These are phyloP conservation scores for Hemitrygon akajei DNA, from an alignment of 2,797 vertebrate species.

Conservation along the genomic window DNA sequence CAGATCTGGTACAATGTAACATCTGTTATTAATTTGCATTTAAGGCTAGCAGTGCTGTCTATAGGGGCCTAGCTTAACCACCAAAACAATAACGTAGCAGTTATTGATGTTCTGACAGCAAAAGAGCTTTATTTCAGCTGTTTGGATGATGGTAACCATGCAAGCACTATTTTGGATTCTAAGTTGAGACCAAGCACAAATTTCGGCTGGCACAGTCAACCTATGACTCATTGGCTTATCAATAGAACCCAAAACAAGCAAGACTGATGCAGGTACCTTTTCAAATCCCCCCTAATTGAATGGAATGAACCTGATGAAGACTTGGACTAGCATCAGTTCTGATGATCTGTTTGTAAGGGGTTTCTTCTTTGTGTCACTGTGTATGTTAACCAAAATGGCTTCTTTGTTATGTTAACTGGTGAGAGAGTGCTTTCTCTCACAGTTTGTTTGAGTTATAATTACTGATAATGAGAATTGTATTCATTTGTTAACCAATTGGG, in stretches of 20 bases:
- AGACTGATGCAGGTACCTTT: background rate
- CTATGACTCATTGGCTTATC: background rate
- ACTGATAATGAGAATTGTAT: too few species aligned
- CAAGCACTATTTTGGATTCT: background rate
- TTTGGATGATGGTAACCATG: background rate
- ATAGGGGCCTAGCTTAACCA: background rate
- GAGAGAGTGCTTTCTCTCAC: too few species aligned
- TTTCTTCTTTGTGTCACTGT: too few species aligned
- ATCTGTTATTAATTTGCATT: background rate
- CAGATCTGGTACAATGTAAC: constrained; percentile 3
- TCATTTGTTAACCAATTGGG: too few species aligned
- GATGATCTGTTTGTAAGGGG: background rate
- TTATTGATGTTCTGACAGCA: background rate
- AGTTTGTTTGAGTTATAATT: too few species aligned
- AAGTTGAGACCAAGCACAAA: background rate
- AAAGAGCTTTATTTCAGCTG: background rate
- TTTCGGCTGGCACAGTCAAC: background rate
- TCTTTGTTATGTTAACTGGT: too few species aligned
- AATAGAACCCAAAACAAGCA: background rate
- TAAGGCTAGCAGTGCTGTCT: background rate
- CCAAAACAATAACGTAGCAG: background rate
- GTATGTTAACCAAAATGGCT: too few species aligned
- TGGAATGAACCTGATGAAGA: background rate
- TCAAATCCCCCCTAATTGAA: background rate
- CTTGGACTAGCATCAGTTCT: background rate